Base-by-base conservation (phyloP, 1,140 invertebrate genomes). In the Drosophila busckii region DNA sequence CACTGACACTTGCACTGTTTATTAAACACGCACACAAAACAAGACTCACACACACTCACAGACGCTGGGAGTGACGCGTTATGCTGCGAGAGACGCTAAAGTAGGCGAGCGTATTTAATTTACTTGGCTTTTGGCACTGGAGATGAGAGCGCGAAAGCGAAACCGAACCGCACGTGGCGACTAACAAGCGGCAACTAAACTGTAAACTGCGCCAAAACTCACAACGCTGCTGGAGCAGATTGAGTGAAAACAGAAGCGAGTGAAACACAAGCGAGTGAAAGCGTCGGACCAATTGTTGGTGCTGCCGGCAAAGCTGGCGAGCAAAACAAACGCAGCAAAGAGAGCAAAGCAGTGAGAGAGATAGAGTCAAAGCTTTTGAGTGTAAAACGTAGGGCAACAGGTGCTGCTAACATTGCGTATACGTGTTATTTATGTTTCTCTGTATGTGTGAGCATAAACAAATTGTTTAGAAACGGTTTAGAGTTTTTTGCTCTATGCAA, bases 161-260 rank as follows among this genome's bases (percentile, higher is more conserved):
- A 70, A 63, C 62, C 64, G 75, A 80, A 65, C 73, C 73, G 69
- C 54, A 73, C 69, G 75, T 73, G 68, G 59, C 73, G 73, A 82
- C 75, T 40, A 59, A 56, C 52, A 69, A 80, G 69, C 69, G 64
- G 70, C 75, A 82, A 80, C 75, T 80, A 38, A 80, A 69, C 26
- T 52, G 35, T 49, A 28, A 48, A 56, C 52, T 56, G 59, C 48
- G 52, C 44, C 59, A 56, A 20, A 22, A 13, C 48, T 37, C 16
- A 13, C 50, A 35, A 54, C 53, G 38, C 32, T 35, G 17, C 22
- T 28, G 38, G 9, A 35, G 32, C 17, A 23, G 37, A 52, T 25
- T 29, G 25, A 31, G 53, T 29, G 48, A 31, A 50, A 71, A 32
- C 28, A 46, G 41, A 55, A 42, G 20, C 31, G 61, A 76, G 60